Evolutionary conservation across 2,797 vertebrate genomes (phyloP), one percentile per base, ranked within the genome.

Genomic region (Luscinia megarhynchos): DNA sequence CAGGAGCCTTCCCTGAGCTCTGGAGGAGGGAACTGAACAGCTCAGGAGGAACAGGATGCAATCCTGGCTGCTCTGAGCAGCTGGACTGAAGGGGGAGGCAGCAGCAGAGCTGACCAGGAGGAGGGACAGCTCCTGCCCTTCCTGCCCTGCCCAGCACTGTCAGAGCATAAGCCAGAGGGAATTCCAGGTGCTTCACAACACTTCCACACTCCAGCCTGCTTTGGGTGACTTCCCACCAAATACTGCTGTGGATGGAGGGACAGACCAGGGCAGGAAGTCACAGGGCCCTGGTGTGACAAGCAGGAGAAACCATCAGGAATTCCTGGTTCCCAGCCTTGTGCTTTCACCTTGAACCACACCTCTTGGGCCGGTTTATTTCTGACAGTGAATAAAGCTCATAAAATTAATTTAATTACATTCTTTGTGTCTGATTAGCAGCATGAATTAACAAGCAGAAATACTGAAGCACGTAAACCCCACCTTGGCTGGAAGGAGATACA

Each of bases 361-460:
- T 90, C 76, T 93, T 51, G 63, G 80, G 85, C 81, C 0, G 17
- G 69, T 90, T 89, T 89, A 92, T 96, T 95, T 97, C 94, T 93
- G 95, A 93, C 81, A 72, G 80, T 29, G 88, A 96, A 92, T 78
- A 95, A 85, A 97, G 95, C 96, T 93, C 90, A 79, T 97, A 95
- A 92, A 97, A 96, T 91, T 95, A 89, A 70, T 43, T 94, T 96
- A 97, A 97, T 96, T 95, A 96, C 34, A 9, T 89, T 93, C 95
- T 97, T 96, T 84, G 86, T 94, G 79, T 94, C 90, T 96, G 97
- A 97, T 97, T 96, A 97, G 92, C 88, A 97, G 94, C 92, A 93
- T 95, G 97, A 97, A 97, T 96, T 97, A 97, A 97, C 93, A 94
- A 72, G 95, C 91, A 95, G 92, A 80, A 87, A 85, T 88, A 95